A percentile compares a stretch with the other conserved stretches of the same genome.
These are phyloP conservation scores for Vandiemenella viatica DNA, from an alignment of 2,888 invertebrate genomes.

Conservation along the genomic window DNA sequence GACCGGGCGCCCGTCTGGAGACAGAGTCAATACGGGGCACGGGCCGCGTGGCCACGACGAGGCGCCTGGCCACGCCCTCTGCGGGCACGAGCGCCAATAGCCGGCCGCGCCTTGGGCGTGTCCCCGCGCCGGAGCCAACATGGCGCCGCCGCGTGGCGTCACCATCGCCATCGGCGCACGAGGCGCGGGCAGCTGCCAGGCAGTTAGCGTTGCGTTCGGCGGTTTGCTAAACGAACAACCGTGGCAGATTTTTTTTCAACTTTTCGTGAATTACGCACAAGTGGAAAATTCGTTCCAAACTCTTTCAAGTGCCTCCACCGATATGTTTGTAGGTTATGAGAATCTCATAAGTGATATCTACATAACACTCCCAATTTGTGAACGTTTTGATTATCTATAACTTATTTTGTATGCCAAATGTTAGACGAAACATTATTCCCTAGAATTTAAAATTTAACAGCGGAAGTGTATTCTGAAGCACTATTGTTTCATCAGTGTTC, in stretches of 20 bases:
- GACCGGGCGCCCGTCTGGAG: too few relatives aligned
- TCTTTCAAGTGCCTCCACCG: too few relatives aligned
- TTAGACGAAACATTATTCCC: too few relatives aligned
- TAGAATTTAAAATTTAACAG: too few relatives aligned
- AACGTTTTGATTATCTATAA: too few relatives aligned
- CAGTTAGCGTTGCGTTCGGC: background rate
- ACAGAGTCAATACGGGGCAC: background rate
- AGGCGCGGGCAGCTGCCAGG: background rate
- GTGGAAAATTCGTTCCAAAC: too few relatives aligned
- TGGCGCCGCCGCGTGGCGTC: background rate
- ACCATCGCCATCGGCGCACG: background rate
- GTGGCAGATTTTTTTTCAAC: background rate
- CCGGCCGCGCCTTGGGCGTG: conserved; percentile 1
- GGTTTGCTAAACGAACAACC: background rate
- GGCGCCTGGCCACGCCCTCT: background rate
- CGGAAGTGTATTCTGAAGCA: too few relatives aligned
- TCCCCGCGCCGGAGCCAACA: background rate
- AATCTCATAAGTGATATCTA: too few relatives aligned
- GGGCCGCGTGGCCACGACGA: background rate
- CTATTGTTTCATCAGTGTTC: too few relatives aligned
- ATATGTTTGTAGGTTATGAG: too few relatives aligned
- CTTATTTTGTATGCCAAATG: too few relatives aligned
- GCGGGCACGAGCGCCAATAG: background rate
- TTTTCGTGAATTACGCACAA: background rate
- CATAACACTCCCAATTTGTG: too few relatives aligned